Evolutionary conservation across 2,888 invertebrate genomes (phyloP).

Genomic region (Nematopogon swammerdamellus): DNA sequence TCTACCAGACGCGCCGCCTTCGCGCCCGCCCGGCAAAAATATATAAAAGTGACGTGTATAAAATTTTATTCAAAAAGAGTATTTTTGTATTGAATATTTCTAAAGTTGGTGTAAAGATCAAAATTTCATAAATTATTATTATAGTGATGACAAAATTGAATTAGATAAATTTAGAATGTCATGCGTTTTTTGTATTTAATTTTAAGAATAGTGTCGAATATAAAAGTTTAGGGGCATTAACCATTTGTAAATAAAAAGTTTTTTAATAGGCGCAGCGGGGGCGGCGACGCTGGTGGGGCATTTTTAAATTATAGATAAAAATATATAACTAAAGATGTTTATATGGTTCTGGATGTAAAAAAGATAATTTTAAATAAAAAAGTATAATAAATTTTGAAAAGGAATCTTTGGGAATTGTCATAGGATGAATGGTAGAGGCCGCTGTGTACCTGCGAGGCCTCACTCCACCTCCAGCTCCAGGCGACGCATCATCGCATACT

Average conservation of each 20-base stretch:
- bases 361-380: slow-evolving; percentile 47
- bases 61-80: slow-evolving; percentile 58
- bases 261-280: slow-evolving; percentile 23
- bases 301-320: slow-evolving; percentile 53
- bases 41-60: slow-evolving; percentile 49
- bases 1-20: slow-evolving; percentile 31
- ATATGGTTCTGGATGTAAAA: slow-evolving; percentile 58
- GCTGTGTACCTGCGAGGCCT: slow-evolving; percentile 1
- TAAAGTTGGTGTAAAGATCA: slow-evolving; percentile 60
- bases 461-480: too few relatives aligned
- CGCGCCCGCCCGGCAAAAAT: slow-evolving; percentile 25
- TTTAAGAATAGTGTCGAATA: slow-evolving; percentile 60
- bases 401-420: slow-evolving; percentile 53
- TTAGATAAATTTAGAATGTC: slow-evolving; percentile 55
- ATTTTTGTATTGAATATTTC: slow-evolving; percentile 62
- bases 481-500: slow-evolving; percentile 11
- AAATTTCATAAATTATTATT: slow-evolving; percentile 52
- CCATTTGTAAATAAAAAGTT: slow-evolving; percentile 65
- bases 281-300: slow-evolving; percentile 29
- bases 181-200: slow-evolving; percentile 58
- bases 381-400: slow-evolving; percentile 32
- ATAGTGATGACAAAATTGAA: slow-evolving; percentile 50
- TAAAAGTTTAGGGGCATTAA: slow-evolving; percentile 68
- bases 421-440: slow-evolving; percentile 22
- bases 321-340: slow-evolving; percentile 54